Evolutionary conservation across 1,140 invertebrate genomes (phyloP), one percentile per base, ranked within the genome.

Genomic region (Macrostomum lignano): DNA sequence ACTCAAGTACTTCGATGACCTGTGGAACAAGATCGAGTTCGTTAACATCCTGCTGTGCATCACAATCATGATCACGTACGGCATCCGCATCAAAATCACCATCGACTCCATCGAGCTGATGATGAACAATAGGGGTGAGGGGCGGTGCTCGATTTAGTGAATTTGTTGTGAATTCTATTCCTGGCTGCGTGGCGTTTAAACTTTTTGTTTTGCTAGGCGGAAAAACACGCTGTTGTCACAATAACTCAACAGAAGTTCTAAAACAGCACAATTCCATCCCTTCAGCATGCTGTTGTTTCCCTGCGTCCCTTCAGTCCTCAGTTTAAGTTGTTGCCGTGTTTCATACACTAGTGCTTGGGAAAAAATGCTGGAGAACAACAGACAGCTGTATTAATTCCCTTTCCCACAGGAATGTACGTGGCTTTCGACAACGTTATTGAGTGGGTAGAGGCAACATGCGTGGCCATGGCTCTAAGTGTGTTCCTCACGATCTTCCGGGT

Each of bases 401-500:
- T 28, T 9, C n/a, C n/a, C n/a, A n/a, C 26, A 28, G 26, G 26
- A 28, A 15, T 28, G 15, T 28, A 28, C 17, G 26, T 28, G 4
- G 14, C 26, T 15, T 28, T 28, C 9, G 26, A 28, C 9, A 28
- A 3, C 4, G 26, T 17, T 7, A 4, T 17, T 3, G 17, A 17
- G 14, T 28, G 26, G 26, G 14, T 28, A 9, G 26, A 28, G 9
- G 17, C 26, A 3, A 3, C 26, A 15, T 28, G 26, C 17, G 17
- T 28, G 14, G 14, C 17, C 7, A 28, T 28, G 26, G 26, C 4
- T 3, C 14, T 28, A 3, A 28, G 26, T 9, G 15, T 17, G 7
- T 61, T 57, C 35, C 43, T 57, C 21, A 44, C 46, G 17, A 60
- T 50, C 10, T 38, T 60, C 13, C 49, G 57, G 36, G 52, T 60